phyloP scores from a whole-genome alignment of 2,888 invertebrate genomes.

The Drosophila nigricruria region DNA sequence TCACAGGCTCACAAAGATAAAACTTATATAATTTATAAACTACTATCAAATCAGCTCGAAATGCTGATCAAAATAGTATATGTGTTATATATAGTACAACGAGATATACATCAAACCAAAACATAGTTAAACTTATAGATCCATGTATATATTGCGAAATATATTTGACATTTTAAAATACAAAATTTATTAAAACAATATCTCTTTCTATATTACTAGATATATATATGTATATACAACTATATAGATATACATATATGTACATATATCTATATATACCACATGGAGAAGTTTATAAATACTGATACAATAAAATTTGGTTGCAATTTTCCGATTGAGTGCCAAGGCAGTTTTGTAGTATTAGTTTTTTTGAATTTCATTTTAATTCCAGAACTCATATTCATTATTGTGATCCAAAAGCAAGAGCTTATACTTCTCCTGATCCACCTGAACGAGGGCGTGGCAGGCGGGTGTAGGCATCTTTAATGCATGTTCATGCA shows the following conservation, averaged over 20 bases:
- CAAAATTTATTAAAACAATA: background rate
- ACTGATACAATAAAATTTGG: slow-evolving; percentile 9
- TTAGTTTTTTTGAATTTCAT: background rate
- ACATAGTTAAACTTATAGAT: background rate
- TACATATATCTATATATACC: background rate
- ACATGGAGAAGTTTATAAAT: background rate
- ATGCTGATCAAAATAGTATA: too few relatives aligned
- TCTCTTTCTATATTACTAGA: background rate
- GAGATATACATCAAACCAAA: background rate
- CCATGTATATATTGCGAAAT: background rate
- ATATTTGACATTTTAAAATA: background rate
- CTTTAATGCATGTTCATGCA: slow-evolving; percentile 50
- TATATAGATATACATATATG: background rate
- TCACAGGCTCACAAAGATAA: too few relatives aligned
- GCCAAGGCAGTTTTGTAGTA: background rate
- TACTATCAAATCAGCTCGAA: too few relatives aligned
- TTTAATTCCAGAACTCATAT: background rate
- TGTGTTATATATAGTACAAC: background rate
- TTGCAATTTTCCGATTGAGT: background rate
- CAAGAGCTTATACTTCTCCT: slow-evolving; percentile 10
- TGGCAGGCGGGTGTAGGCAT: slow-evolving; percentile 66
- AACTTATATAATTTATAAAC: too few relatives aligned
- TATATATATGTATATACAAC: background rate
- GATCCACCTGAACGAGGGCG: slow-evolving; percentile 45
- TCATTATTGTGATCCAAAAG: slow-evolving; percentile 31